Evolutionary conservation across 2,113 vertebrate genomes (phyloP).

Genomic region (Pristiophorus japonicus): DNA sequence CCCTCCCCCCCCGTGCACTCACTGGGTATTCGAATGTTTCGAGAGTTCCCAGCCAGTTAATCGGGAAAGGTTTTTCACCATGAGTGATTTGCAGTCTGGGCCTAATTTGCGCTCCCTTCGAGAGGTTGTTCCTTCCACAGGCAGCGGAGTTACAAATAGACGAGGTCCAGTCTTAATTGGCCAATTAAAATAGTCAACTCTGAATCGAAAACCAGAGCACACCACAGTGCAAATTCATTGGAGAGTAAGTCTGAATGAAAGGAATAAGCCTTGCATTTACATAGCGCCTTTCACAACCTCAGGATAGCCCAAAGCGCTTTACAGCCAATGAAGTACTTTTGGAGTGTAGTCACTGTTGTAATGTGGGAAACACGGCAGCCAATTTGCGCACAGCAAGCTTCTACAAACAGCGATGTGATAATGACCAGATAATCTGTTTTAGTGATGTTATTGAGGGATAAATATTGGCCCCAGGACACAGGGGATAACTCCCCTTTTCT

Average conservation of each 20-base stretch:
- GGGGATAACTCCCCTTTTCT: too few species aligned
- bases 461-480: too few species aligned
- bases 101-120: not conserved
- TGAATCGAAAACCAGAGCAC: not conserved
- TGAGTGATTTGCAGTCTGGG: too few species aligned
- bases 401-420: not conserved
- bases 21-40: not conserved
- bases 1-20: too few species aligned
- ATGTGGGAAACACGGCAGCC: not conserved
- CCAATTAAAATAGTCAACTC: not conserved
- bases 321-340: not conserved
- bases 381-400: not conserved
- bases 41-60: not conserved
- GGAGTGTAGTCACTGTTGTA: not conserved
- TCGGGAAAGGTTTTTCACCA: not conserved
- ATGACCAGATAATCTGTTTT: too few species aligned
- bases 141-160: not conserved
- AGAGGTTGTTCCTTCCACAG: not conserved
- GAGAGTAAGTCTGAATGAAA: too few species aligned
- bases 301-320: not conserved
- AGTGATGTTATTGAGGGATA: too few species aligned
- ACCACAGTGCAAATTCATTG: not conserved
- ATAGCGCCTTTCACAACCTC: not conserved
- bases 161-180: not conserved
- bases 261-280: too few species aligned